A percentile compares a stretch with the other conserved stretches of the same genome.
Conservation (phyloP, 2,113 vertebrate species). For the Chelonoidis abingdonii region DNA sequence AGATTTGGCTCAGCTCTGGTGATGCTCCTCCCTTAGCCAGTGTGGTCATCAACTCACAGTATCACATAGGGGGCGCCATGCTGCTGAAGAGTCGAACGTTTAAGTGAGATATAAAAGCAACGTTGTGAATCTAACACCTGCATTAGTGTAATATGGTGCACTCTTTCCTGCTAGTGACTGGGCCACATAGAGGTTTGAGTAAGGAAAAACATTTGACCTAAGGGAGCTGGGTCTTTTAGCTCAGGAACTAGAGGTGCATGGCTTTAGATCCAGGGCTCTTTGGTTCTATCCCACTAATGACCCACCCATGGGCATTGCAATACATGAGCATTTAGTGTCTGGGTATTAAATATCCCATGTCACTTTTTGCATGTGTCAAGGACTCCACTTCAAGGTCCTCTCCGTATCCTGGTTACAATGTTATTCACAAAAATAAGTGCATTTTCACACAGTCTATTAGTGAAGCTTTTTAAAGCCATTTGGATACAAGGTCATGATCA, state of each 20-base stretch:
- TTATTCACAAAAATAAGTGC: fast-evolving
- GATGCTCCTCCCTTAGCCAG: background rate
- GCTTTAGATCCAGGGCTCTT: background rate
- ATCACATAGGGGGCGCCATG: background rate
- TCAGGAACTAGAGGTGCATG: background rate
- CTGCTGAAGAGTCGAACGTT: background rate
- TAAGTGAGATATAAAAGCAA: background rate
- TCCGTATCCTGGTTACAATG: background rate
- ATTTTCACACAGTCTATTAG: background rate
- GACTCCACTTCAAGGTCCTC: background rate
- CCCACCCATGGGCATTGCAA: background rate
- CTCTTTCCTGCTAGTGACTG: fast-evolving
- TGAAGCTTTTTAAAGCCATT: background rate
- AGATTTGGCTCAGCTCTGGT: background rate
- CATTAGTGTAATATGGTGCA: background rate
- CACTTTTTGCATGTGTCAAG: fast-evolving
- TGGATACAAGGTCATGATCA: background rate
- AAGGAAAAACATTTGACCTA: background rate
- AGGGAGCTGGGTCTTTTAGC: background rate
- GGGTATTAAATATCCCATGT: background rate
- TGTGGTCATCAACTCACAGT: background rate
- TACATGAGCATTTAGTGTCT: background rate
- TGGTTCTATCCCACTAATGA: background rate
- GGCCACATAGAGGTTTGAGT: background rate
- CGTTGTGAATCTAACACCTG: background rate